Evolutionary conservation across 2,888 invertebrate species (phyloP), one percentile per base, ranked within the genome.

Genomic region (Lycaena phlaeas): DNA sequence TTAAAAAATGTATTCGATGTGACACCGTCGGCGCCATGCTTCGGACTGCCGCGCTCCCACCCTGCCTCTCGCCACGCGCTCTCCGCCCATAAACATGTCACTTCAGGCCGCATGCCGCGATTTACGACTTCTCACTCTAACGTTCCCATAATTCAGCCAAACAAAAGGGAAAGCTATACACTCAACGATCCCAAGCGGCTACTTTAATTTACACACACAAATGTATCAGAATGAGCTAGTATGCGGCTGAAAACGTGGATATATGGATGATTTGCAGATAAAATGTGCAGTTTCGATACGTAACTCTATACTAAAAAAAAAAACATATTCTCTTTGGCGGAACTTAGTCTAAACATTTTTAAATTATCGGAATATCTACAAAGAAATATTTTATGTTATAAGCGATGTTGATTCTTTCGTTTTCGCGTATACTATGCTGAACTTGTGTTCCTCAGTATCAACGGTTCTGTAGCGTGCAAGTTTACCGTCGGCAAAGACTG

Each of bases 21-120:
- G 31, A 31, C 50, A 49, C 36, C 51, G 45, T 53, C 60, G 79
- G 71, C 82, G 82, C 82, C 82, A 81, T 82, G 59, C 74, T 79
- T 71, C 56, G 66, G 61, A 82, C 78, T 82, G 79, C 70, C 74
- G 73, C 52, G 67, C 64, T 67, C 72, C 70, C 76, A 70, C 73
- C 62, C 66, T 56, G 52, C 71, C 63, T n/a, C n/a, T n/a, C 66
- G 64, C 64, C 68, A 64, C 67, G 61, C 67, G 57, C 61, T 66
- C 75, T 66, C 81, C 85, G 82, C 85, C 85, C 85, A 85, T 85
- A 85, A 85, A 85, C 73, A 84, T 82, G 84, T 85, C 85, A 75
- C 67, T 73, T 69, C 68, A 60, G 63, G 70, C 70, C 71, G 74
- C 63, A 74, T 66, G 56, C 59, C 59, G 68, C 78, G 67, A 84